A percentile compares a stretch with the other conserved stretches of the same genome.
phyloP scores from a whole-genome alignment of 2,888 invertebrate genomes.

The Eupithecia tripunctaria region DNA sequence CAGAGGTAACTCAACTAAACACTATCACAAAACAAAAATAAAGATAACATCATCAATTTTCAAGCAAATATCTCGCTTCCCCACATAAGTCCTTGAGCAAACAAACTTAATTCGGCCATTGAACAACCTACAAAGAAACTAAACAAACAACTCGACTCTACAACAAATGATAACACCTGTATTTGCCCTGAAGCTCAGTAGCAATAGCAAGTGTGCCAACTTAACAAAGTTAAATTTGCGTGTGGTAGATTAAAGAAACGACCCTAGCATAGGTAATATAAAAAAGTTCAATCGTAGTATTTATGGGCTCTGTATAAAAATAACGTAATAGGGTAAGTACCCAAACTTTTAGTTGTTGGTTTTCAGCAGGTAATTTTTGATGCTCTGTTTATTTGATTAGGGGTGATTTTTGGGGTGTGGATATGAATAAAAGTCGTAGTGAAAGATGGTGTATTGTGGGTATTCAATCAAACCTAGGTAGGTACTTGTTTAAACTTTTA shows the following conservation, averaged over 20 bases:
- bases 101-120: slow-evolving; percentile 40
- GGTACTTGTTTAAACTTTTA: too few relatives aligned
- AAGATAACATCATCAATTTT: slow-evolving; percentile 29
- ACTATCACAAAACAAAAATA: too few relatives aligned
- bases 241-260: slow-evolving; percentile 10
- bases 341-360: not conserved
- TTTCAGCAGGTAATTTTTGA: not conserved
- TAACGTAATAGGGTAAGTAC: not conserved
- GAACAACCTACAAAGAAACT: slow-evolving; percentile 7
- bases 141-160: slow-evolving; percentile 22
- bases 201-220: slow-evolving; percentile 60
- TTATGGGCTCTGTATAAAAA: too few relatives aligned
- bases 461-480: too few relatives aligned
- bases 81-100: slow-evolving; percentile 31
- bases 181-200: slow-evolving; percentile 69
- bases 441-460: not conserved
- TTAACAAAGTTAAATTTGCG: slow-evolving; percentile 11
- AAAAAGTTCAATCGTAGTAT: not conserved
- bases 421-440: not conserved
- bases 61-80: slow-evolving; percentile 24
- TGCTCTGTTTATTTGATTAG: not conserved
- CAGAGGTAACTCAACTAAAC: slow-evolving; percentile 17
- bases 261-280: not conserved
- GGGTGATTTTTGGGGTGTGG: not conserved
- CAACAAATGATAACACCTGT: slow-evolving; percentile 65